These are phyloP conservation scores for Chlorops oryzae DNA, from an alignment of 1,140 invertebrate genomes.

Conservation along the genomic window DNA sequence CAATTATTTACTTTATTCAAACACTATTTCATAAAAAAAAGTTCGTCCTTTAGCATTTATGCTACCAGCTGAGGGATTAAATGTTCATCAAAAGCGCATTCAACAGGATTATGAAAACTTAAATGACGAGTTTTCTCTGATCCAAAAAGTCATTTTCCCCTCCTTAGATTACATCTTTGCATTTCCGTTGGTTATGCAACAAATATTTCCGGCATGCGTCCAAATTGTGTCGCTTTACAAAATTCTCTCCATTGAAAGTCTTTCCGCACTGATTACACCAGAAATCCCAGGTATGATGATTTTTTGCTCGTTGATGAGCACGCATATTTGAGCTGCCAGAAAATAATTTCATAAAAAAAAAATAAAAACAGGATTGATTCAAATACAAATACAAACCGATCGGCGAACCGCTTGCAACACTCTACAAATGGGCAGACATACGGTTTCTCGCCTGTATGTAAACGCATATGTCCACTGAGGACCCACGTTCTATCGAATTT, in stretches of 20 bases:
- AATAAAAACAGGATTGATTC: background rate
- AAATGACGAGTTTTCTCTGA: too few relatives aligned
- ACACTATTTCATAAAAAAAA: too few relatives aligned
- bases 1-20: too few relatives aligned
- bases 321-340: constrained; percentile 59
- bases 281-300: constrained; percentile 64
- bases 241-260: constrained; percentile 67
- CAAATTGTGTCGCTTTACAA: constrained; percentile 63
- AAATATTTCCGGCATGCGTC: constrained; percentile 63
- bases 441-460: constrained; percentile 64
- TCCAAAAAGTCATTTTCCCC: too few relatives aligned
- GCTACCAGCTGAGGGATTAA: too few relatives aligned
- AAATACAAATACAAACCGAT: constrained; percentile 57
- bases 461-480: constrained; percentile 60
- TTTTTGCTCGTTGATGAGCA: constrained; percentile 63
- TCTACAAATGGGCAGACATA: constrained; percentile 57
- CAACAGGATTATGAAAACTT: too few relatives aligned
- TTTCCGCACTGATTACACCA: constrained; percentile 60
- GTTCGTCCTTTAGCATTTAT: too few relatives aligned
- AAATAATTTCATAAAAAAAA: too few relatives aligned
- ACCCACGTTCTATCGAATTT: constrained; percentile 62
- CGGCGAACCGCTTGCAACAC: constrained; percentile 66
- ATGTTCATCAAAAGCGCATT: too few relatives aligned
- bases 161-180: too few relatives aligned
- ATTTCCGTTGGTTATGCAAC: too few relatives aligned